Evolutionary conservation across 2,888 invertebrate species (phyloP).

Genomic region (Oxytorus armatus): DNA sequence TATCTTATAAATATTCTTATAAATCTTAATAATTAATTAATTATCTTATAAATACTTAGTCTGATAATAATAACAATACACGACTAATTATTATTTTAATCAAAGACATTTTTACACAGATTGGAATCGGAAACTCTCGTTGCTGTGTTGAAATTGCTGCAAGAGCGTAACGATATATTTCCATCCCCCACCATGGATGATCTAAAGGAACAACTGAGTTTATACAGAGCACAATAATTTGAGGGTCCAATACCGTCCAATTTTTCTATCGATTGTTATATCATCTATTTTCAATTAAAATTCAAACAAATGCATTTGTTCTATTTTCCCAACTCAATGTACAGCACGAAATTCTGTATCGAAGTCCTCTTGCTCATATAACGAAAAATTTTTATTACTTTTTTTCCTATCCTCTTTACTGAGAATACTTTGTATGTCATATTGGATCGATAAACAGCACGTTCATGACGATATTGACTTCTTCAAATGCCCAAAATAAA

Average conservation of each 20-base stretch:
- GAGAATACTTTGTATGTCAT: background rate
- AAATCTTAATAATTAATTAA: background rate
- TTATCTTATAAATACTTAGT: background rate
- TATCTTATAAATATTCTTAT: background rate
- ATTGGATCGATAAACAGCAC: slow-evolving; percentile 28
- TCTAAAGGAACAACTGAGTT: slow-evolving; percentile 67
- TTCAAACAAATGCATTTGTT: slow-evolving; percentile 14
- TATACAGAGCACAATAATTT: slow-evolving; percentile 66
- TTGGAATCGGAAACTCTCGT: slow-evolving; percentile 66
- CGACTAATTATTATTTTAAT: no score
- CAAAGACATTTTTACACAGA: slow-evolving; percentile 62
- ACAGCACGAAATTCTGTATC: slow-evolving; percentile 33
- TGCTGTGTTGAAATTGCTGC: slow-evolving; percentile 65
- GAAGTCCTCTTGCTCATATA: background rate
- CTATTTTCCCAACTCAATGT: slow-evolving; percentile 1
- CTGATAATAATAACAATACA: slow-evolving; percentile 3
- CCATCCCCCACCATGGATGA: slow-evolving; percentile 68
- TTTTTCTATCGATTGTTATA: slow-evolving; percentile 29
- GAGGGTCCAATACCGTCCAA: slow-evolving; percentile 21
- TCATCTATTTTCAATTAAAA: slow-evolving; percentile 29
- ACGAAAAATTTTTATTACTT: background rate
- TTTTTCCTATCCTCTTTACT: background rate
- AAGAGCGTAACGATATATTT: slow-evolving; percentile 67
- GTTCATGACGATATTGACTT: background rate
- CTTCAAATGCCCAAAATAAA: background rate